These are phyloP conservation scores for Pangasius larnaudii DNA, from an alignment of 2,797 vertebrate species.

Conservation along the genomic window DNA sequence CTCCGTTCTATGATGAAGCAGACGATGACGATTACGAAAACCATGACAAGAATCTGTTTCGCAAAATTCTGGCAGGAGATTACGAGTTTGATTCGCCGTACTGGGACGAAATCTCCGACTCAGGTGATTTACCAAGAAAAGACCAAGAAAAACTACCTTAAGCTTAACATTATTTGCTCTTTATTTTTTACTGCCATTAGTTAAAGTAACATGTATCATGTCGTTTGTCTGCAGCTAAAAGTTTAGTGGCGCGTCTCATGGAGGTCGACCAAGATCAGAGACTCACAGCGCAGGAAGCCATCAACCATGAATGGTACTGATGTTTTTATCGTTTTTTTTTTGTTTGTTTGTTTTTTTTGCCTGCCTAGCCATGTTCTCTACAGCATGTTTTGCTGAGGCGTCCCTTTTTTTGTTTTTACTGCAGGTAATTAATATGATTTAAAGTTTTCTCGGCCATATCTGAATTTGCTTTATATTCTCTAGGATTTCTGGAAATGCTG, in stretches of 20 bases:
- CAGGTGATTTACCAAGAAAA: constrained; percentile 76
- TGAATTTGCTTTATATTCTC: constrained; percentile 35
- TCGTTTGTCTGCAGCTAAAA: constrained; percentile 71
- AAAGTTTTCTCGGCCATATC: neutral
- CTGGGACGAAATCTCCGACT: constrained; percentile 98
- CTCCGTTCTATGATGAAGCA: constrained; percentile 95
- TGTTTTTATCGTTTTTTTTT: neutral
- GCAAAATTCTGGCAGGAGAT: constrained; percentile 95
- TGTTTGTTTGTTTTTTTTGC: no score
- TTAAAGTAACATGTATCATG: no score
- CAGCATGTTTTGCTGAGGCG: neutral
- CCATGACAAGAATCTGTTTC: constrained; percentile 96
- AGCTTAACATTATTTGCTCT: neutral
- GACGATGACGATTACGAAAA: constrained; percentile 97
- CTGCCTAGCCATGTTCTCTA: neutral
- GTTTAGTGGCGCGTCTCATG: constrained; percentile 91
- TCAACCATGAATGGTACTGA: constrained; percentile 72
- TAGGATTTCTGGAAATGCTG: constrained; percentile 97
- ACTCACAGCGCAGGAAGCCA: constrained; percentile 93
- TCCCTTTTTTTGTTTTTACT: neutral
- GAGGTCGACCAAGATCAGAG: constrained; percentile 96
- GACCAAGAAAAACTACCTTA: neutral
- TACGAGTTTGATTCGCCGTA: constrained; percentile 97
- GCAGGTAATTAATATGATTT: neutral
- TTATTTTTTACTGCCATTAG: neutral